These are phyloP conservation scores for Stegana nigrithorax DNA, from an alignment of 2,888 invertebrate species.

Conservation along the genomic window DNA sequence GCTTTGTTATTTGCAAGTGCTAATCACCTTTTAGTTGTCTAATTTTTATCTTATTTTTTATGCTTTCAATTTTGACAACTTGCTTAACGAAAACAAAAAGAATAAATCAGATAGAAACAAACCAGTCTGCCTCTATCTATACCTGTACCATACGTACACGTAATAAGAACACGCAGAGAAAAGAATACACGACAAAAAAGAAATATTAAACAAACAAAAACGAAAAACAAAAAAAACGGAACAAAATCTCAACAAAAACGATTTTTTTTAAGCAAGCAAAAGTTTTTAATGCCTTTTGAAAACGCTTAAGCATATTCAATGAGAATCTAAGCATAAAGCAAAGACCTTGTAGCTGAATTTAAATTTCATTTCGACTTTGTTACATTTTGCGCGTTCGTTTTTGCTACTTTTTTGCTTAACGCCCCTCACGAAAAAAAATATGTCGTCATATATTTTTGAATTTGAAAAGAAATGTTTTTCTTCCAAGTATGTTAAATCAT, in stretches of 20 bases:
- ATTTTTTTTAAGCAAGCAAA: background rate
- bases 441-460: constrained; percentile 3
- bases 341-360: constrained; percentile 16
- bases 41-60: too few relatives aligned
- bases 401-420: background rate
- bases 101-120: too few relatives aligned
- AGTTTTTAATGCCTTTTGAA: background rate
- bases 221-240: background rate
- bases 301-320: background rate
- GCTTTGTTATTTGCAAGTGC: too few relatives aligned
- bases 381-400: background rate
- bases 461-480: too few relatives aligned
- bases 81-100: too few relatives aligned
- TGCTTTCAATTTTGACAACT: too few relatives aligned
- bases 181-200: too few relatives aligned
- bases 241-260: background rate
- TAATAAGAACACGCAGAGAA: too few relatives aligned
- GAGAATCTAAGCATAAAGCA: background rate
- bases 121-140: too few relatives aligned
- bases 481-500: too few relatives aligned
- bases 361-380: constrained; percentile 5
- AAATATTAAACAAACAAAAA: background rate
- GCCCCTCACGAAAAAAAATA: background rate
- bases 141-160: too few relatives aligned
- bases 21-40: too few relatives aligned